Evolutionary conservation across 2,797 vertebrate genomes (phyloP).

Genomic region (Cheirogaleus major): DNA sequence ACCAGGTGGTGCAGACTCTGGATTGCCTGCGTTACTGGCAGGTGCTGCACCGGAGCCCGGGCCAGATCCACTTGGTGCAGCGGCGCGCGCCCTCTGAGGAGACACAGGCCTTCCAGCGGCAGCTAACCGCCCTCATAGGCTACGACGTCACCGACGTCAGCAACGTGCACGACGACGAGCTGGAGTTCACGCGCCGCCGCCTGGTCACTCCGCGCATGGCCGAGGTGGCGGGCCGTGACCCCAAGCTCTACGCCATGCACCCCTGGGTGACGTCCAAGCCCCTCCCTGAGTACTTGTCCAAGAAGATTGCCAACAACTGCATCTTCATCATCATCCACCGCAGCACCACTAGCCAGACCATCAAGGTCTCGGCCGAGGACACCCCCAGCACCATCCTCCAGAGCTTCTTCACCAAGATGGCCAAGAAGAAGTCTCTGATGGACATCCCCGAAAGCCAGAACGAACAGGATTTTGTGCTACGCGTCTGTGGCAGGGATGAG

Average conservation of each 20-base stretch:
- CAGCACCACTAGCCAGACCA: constrained; percentile 94
- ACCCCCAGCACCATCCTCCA: constrained; percentile 91
- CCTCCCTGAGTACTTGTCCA: constrained; percentile 93
- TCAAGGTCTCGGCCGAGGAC: constrained; percentile 95
- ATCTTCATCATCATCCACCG: constrained; percentile 95
- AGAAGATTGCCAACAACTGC: constrained; percentile 91
- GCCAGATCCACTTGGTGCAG: constrained; percentile 93
- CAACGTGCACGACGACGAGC: constrained; percentile 97
- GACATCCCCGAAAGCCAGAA: constrained; percentile 91
- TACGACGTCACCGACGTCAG: constrained; percentile 98
- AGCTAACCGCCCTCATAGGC: constrained; percentile 95
- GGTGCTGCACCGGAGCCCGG: constrained; percentile 92
- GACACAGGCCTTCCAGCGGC: constrained; percentile 92
- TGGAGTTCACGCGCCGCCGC: constrained; percentile 97
- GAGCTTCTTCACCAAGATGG: constrained; percentile 94
- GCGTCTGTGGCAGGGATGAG: constrained; percentile 97
- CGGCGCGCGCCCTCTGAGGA: constrained; percentile 89
- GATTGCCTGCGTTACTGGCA: constrained; percentile 98
- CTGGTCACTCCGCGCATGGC: constrained; percentile 94
- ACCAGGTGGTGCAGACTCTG: constrained; percentile 97
- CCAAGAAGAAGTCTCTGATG: constrained; percentile 94
- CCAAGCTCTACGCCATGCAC: constrained; percentile 95
- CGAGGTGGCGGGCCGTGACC: constrained; percentile 92
- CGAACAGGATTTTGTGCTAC: constrained; percentile 94
- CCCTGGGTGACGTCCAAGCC: constrained; percentile 94